Base-by-base conservation (phyloP, 2,888 invertebrate genomes). In the Brassicogethes aeneus region DNA sequence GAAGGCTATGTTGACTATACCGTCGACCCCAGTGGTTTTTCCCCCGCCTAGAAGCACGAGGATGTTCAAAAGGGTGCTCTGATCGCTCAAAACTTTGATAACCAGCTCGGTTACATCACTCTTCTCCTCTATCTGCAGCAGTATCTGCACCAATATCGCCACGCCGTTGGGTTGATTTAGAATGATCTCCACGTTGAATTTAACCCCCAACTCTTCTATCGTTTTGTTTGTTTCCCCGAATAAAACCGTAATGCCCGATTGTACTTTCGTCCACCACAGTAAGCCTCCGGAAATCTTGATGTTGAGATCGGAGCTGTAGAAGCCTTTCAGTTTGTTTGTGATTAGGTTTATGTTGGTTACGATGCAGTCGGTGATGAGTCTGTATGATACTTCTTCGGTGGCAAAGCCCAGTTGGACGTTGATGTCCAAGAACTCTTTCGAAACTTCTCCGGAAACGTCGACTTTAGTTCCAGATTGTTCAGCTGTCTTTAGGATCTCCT, bases 1-100 rank as follows among this genome's bases (percentile, higher is more conserved):
- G 15, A 29, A 37, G 14, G 29, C 17, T 2, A 37, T 17, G n/a
- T 37, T 30, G 7, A 37, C 3, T n/a, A 37, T 5, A 10, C 12
- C 12, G 30, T 37, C 37, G 2, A 37, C 37, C 3, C 37, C 37
- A 13, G 7, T 5, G n/a, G 3, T 14, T 23, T 10, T 23, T 23
- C 23, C 23, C 3, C 29, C 5, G 10, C 12, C 2, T 10, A 37
- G 30, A 8, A 5, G 8, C 2, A 15, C 29, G 5, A 37, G n/a
- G 5, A 37, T n/a, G 15, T 3, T 14, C 2, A 37, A 14, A 3
- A 37, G 8, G 8, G 3, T 7, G n/a, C 10, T n/a, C n/a, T 15
- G 29, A 15, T 30, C 7, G 14, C 15, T 29, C n/a, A 37, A 3
- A 23, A 15, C 31, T 3, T 14, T 3, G 3, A 17, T 15, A n/a